Conservation (phyloP, 2,113 vertebrate species). For the Eptesicus fuscus region DNA sequence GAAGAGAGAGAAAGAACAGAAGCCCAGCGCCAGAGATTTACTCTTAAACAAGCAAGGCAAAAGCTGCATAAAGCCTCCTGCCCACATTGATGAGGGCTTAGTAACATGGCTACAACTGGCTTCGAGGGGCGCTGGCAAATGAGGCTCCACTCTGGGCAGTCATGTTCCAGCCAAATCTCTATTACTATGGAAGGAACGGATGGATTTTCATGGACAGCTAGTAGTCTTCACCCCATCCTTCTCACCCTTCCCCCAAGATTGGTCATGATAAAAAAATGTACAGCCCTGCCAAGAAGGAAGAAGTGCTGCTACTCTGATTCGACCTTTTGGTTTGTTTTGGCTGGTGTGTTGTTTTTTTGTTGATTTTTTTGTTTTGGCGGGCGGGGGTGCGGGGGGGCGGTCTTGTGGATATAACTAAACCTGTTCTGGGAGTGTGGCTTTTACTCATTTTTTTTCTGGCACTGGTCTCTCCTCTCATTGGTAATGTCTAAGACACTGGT, state of each 20-base stretch:
- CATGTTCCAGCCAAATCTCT: neutral
- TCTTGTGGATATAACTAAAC: neutral
- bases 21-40: neutral
- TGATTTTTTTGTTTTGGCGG: neutral
- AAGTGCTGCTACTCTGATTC: neutral
- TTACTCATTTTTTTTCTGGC: neutral
- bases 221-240: neutral
- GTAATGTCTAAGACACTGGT: neutral
- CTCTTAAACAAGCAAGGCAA: conserved; percentile 3
- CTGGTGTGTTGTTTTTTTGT: neutral
- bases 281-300: neutral
- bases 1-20: neutral
- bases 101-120: neutral
- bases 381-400: neutral
- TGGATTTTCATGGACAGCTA: neutral
- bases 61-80: neutral
- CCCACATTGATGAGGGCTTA: neutral
- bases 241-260: neutral
- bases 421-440: neutral
- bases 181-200: neutral
- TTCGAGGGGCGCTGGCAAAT: neutral
- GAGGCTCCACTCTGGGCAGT: neutral
- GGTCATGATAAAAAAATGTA: neutral
- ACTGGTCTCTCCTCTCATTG: neutral
- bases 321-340: neutral